A percentile compares a stretch with the other conserved stretches of the same genome.
Conservation (phyloP, 2,888 invertebrate species). For the Noctua pronuba region DNA sequence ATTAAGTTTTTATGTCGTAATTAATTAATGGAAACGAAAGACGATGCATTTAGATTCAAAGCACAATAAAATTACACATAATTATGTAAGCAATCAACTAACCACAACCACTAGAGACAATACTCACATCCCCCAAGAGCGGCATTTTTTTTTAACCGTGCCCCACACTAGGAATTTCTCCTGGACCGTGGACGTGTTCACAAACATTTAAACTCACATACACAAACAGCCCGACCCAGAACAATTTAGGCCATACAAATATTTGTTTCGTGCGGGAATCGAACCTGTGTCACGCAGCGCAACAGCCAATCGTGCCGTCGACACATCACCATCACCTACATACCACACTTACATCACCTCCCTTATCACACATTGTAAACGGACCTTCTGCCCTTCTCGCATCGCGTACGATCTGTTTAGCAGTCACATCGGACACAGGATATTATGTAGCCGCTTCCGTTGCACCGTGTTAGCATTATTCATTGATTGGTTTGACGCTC, state of each 20-base stretch:
- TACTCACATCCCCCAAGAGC: not conserved
- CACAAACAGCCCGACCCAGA: too few species aligned
- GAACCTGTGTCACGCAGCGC: too few species aligned
- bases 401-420: slow-evolving; percentile 65
- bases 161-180: too few species aligned
- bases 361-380: not conserved
- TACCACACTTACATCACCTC: too few species aligned
- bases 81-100: not conserved
- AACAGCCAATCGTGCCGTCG: too few species aligned
- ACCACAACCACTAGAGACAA: too few species aligned
- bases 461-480: slow-evolving; percentile 64
- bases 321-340: too few species aligned
- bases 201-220: too few species aligned
- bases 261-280: not conserved
- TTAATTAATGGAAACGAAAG: not conserved
- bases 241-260: not conserved
- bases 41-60: not conserved
- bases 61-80: not conserved
- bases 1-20: not conserved
- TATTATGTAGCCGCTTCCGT: slow-evolving; percentile 70
- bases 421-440: slow-evolving; percentile 64
- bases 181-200: too few species aligned
- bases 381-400: slow-evolving; percentile 31
- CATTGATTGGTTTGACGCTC: slow-evolving; percentile 45
- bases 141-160: too few species aligned